Evolutionary conservation across 2,888 invertebrate species (phyloP), one percentile per base, ranked within the genome.

Genomic region (Meganola albula): DNA sequence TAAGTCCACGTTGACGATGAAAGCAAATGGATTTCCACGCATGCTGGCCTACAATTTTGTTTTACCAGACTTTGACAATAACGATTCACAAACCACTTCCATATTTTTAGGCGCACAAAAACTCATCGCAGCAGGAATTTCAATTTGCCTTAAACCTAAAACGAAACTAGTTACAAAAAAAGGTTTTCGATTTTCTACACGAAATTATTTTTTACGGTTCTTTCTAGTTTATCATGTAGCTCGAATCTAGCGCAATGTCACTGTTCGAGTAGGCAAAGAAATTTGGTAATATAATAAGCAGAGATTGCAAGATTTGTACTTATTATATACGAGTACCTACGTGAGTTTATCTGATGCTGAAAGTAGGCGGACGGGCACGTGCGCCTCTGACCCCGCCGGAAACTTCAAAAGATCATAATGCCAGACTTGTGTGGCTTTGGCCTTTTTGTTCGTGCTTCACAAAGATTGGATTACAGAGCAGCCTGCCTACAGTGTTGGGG

Each of bases 261-360:
- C 39, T 35, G 30, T 42, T 44, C 26, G 29, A 41, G 44, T 33
- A 47, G 47, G 40, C 31, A 48, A 58, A 53, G 46, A 45, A 39
- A 50, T 51, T 46, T 45, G 39, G 38, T 37, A 40, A 42, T 49
- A n/a, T n/a, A 47, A 50, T 47, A 53, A 40, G 36, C 41, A 28
- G 39, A 52, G 55, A 60, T 60, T 56, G 53, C 44, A 42, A 58
- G 51, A 60, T 61, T 48, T 41, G 37, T 36, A 37, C 35, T 53
- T 55, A 58, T 62, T 63, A 60, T 63, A 69, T 58, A 58, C 57
- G 56, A 58, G 53, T 63, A 60, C 63, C 69, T 58, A 58, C 57
- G 56, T 58, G 53, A 60, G 52, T 39, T 45, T 57, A 61, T 57
- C 58, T 56, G 54, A 58, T 60, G 54, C 44, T 42, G 48, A 40